A percentile compares a stretch with the other conserved stretches of the same genome.
phyloP scores from a whole-genome alignment of 2,888 invertebrate species.

The Drosophila parthenogenetica region DNA sequence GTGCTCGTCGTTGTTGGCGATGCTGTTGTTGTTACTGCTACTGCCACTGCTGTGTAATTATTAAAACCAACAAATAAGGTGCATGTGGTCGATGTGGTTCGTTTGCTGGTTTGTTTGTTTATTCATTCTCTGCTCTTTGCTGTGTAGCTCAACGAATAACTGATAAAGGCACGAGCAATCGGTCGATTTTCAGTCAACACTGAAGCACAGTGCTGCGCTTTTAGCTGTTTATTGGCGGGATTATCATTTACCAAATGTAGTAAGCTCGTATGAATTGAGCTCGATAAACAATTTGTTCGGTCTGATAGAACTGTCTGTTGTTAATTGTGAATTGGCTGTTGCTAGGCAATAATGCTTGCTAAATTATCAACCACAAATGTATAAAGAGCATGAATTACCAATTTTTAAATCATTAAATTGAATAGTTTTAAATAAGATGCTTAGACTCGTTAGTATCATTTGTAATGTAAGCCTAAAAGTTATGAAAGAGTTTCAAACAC shows the following conservation, averaged over 20 bases:
- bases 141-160: constrained; percentile 49
- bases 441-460: too few relatives aligned
- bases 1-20: not conserved
- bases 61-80: constrained; percentile 81
- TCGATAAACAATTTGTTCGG: not conserved
- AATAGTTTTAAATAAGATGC: too few relatives aligned
- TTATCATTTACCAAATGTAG: too few relatives aligned
- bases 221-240: constrained; percentile 31
- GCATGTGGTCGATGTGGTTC: constrained; percentile 55
- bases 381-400: too few relatives aligned
- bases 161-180: constrained; percentile 44
- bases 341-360: too few relatives aligned
- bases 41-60: constrained; percentile 73
- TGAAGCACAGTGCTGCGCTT: constrained; percentile 26
- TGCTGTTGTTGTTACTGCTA: constrained; percentile 16
- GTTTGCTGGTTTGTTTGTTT: constrained; percentile 6
- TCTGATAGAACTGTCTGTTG: not conserved
- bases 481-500: too few relatives aligned
- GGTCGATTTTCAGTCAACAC: not conserved
- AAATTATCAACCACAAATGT: too few relatives aligned
- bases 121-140: constrained; percentile 9
- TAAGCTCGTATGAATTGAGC: not conserved
- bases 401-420: too few relatives aligned
- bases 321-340: not conserved
- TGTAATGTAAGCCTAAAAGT: too few relatives aligned